A percentile compares a stretch with the other conserved stretches of the same genome.
Evolutionary conservation across 23 tunicate species (phyloP).

Genomic region (Corella eumyota): DNA sequence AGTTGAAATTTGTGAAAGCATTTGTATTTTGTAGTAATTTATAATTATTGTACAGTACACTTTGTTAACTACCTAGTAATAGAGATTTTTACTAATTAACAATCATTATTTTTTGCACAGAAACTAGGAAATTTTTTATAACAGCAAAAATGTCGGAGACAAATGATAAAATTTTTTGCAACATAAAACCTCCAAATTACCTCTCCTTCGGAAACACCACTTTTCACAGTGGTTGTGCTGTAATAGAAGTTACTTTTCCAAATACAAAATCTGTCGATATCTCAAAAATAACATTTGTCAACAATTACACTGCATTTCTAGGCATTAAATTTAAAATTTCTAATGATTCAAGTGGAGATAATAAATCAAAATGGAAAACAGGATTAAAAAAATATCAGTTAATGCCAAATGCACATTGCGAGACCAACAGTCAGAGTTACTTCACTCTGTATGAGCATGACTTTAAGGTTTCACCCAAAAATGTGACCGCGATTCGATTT

Average conservation of each 20-base stretch:
- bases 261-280: conserved; percentile 42
- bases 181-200: conserved; percentile 28
- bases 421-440: conserved; percentile 55
- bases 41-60: no score
- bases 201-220: conserved; percentile 33
- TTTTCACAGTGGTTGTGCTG: conserved; percentile 67
- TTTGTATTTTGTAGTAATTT: no score
- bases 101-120: no score
- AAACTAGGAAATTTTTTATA: no score
- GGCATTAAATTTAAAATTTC: conserved; percentile 37
- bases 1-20: no score
- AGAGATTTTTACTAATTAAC: no score
- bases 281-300: conserved; percentile 34
- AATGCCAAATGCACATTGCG: conserved; percentile 70
- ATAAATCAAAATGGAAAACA: conserved; percentile 54
- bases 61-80: no score
- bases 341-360: no score
- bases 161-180: conserved; percentile 33
- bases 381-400: conserved; percentile 22
- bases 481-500: conserved; percentile 41
- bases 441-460: conserved; percentile 13
- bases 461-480: conserved; percentile 3
- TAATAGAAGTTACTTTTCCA: conserved; percentile 59
- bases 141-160: not conserved
- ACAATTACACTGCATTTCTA: conserved; percentile 72